Evolutionary conservation across 2,113 vertebrate genomes (phyloP).

Genomic region (Apodemus sylvaticus): DNA sequence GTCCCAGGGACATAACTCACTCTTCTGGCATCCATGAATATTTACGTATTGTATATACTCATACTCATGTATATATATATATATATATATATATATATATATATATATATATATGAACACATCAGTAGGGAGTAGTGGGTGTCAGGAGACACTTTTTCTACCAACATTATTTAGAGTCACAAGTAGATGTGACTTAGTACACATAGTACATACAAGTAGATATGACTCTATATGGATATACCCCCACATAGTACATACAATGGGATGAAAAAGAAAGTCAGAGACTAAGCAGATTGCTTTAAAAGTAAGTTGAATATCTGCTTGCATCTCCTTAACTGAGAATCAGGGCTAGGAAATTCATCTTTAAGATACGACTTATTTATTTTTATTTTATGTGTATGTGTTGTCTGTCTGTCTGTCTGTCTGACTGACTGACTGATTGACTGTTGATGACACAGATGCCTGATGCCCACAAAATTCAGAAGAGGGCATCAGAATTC

Average conservation of each 20-base stretch:
- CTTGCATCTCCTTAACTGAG: background rate
- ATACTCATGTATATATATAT: no score
- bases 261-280: background rate
- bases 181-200: no score
- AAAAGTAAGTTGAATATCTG: background rate
- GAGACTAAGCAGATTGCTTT: background rate
- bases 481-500: background rate
- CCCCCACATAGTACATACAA: no score
- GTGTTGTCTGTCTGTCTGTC: background rate
- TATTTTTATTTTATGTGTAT: background rate
- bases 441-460: background rate
- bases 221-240: no score
- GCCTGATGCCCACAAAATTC: background rate
- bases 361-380: background rate
- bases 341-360: background rate
- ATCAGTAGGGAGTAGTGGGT: background rate
- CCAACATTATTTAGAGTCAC: background rate
- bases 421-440: no score
- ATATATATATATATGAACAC: no score
- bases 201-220: no score
- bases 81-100: no score
- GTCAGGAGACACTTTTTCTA: background rate
- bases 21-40: background rate
- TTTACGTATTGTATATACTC: background rate
- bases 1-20: no score